Evolutionary conservation across 1,140 invertebrate genomes (phyloP), one percentile per base, ranked within the genome.

Genomic region (Nylanderia fulva): DNA sequence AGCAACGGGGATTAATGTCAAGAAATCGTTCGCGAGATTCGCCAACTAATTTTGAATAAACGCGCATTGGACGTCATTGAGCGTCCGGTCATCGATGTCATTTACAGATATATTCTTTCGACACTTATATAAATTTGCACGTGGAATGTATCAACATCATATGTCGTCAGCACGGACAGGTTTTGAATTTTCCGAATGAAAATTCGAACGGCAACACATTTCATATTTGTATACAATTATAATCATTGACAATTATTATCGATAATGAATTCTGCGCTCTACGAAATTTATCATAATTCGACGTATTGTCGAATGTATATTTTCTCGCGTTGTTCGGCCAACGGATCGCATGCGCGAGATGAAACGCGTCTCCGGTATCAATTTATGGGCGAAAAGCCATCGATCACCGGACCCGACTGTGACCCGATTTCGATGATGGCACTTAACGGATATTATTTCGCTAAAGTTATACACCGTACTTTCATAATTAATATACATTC

Each of bases 301-400:
- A 58, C 18, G 48, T 39, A 56, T 1, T 27, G 33, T 39, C 5
- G 33, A 6, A 21, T 24, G n/a, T 29, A 48, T 80, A 24, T 71
- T 69, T 71, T 21, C 24, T 2, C n/a, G 52, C 11, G 52, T 33
- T 33, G 36, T 71, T 58, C 36, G 11, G 21, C 11, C 33, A 80
- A 6, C 42, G 77, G 77, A 27, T 58, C 36, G n/a, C n/a, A 82
- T 56, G 66, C 52, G 36, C 76, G 76, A 82, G 52, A 82, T 82
- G 71, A 82, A n/a, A 82, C 36, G 36, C 66, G 66, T 45, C 77
- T 71, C 77, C 66, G 77, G 24, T 71, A 82, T 71, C 77, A 82
- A 82, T 82, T 82, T 82, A 82, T 71, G 18, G 7, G 18, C 52
- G 36, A 82, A 82, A 82, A 82, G 77, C 77, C 66, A 82, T 82